Conservation (phyloP, 2,113 vertebrate genomes). For the Verasper variegatus region DNA sequence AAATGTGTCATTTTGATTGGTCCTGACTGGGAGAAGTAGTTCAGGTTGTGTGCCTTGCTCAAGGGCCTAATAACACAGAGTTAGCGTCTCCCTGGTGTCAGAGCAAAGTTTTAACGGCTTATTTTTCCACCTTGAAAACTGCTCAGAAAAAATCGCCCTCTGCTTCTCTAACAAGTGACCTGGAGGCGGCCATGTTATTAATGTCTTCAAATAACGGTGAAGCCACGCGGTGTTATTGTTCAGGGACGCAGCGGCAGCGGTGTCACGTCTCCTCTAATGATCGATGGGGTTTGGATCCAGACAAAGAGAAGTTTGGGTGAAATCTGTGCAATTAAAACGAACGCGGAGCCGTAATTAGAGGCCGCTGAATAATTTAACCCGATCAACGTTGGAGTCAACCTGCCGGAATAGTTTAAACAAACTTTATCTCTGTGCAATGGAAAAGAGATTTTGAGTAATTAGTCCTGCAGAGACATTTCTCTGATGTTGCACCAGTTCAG, state of each 20-base stretch:
- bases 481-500: not conserved
- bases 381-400: no score
- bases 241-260: slow-evolving; percentile 22
- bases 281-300: not conserved
- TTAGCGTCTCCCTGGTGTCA: slow-evolving; percentile 34
- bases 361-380: no score
- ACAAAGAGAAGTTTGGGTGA: not conserved
- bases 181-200: slow-evolving; percentile 43
- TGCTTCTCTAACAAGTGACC: slow-evolving; percentile 7
- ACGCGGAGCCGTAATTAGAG: no score
- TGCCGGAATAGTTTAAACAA: no score
- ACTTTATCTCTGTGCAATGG: no score
- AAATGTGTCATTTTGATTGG: slow-evolving; percentile 1
- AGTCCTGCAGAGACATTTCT: not conserved
- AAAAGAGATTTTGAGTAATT: no score
- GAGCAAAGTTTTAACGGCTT: slow-evolving; percentile 20
- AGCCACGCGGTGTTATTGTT: slow-evolving; percentile 25
- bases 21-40: not conserved
- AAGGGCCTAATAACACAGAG: slow-evolving; percentile 52
- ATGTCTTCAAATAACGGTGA: slow-evolving; percentile 36
- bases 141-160: not conserved
- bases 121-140: slow-evolving; percentile 9
- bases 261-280: no score
- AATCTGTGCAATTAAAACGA: no score
- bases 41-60: slow-evolving; percentile 35